Evolutionary conservation across 2,113 vertebrate species (phyloP).

Genomic region (Xyliphius kryptos): DNA sequence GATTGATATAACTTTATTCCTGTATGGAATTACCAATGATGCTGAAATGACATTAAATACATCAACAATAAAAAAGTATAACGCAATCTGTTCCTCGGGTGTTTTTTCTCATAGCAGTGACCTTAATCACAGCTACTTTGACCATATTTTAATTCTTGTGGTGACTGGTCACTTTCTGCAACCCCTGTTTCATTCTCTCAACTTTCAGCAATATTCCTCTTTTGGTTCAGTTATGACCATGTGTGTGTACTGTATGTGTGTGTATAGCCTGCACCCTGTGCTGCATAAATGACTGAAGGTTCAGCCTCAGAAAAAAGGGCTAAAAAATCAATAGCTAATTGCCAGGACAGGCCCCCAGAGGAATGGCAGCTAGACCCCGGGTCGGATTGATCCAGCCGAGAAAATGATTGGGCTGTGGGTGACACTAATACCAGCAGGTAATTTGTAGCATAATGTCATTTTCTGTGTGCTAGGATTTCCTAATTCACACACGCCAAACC

Average conservation of each 20-base stretch:
- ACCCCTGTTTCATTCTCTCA: conserved; percentile 13
- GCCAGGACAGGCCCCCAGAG: conserved; percentile 25
- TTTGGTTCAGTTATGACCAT: conserved; percentile 5
- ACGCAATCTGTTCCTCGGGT: too few relatives aligned
- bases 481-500: conserved; percentile 33
- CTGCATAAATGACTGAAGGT: conserved; percentile 24
- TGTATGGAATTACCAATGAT: too few relatives aligned
- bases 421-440: conserved; percentile 60
- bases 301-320: conserved; percentile 35
- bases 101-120: conserved; percentile 12
- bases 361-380: conserved; percentile 33
- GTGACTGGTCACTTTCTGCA: conserved; percentile 17
- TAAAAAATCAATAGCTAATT: conserved; percentile 50
- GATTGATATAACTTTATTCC: too few relatives aligned
- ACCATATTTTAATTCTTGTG: conserved; percentile 9
- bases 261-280: conserved; percentile 13
- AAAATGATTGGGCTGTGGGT: conserved; percentile 50
- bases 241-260: too few relatives aligned
- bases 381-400: conserved; percentile 49
- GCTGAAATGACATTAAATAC: too few relatives aligned
- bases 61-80: too few relatives aligned
- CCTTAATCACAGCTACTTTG: conserved; percentile 13
- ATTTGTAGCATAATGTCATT: conserved; percentile 62
- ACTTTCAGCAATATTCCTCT: conserved; percentile 24
- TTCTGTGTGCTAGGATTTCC: conserved; percentile 52